Base-by-base conservation (phyloP, 1,140 invertebrate genomes). In the Ylistrum balloti region DNA sequence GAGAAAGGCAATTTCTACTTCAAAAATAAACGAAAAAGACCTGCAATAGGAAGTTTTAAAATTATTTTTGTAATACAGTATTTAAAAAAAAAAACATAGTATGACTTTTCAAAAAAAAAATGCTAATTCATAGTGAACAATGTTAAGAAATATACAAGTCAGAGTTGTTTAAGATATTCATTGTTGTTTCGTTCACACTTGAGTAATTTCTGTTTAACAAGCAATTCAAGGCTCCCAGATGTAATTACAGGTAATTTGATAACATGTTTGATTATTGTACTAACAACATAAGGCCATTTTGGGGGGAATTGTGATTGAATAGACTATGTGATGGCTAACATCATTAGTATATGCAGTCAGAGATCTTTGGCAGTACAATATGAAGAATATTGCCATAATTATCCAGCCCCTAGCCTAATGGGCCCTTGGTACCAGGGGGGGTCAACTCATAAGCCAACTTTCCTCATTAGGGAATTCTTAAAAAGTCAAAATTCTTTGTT, bases 281-380 rank as follows among this genome's bases (percentile, higher is more conserved):
- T 74, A 28, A 74, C 56, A 74, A 74, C n/a, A 74, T 74, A 74
- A 74, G 22, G 56, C 22, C 56, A 22, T 28, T 74, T 74, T 74
- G n/a, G 5, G n/a, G 56, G n/a, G n/a, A 74, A 74, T 28, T 28
- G 1, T 5, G 0, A 74, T 74, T 74, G 56, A 28, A 28, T 74
- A 28, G 20, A 74, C 56, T 28, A 0, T 74, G 56, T 9, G n/a
- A n/a, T 74, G 56, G 56, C 56, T n/a, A 74, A 74, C 56, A 74
- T 74, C 56, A 74, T 74, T 74, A 74, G n/a, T n/a, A 74, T 28
- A 74, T 74, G 56, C 56, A 74, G 56, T 74, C 56, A 74, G 56
- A 74, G 56, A n/a, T 74, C 56, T 74, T 11, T 1, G 22, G 1
- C 22, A 74, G 22, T 11, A 74, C 56, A 74, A 74, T 74, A 28